Conservation (phyloP, 2,797 vertebrate species). For the Telmatherina bonti region DNA sequence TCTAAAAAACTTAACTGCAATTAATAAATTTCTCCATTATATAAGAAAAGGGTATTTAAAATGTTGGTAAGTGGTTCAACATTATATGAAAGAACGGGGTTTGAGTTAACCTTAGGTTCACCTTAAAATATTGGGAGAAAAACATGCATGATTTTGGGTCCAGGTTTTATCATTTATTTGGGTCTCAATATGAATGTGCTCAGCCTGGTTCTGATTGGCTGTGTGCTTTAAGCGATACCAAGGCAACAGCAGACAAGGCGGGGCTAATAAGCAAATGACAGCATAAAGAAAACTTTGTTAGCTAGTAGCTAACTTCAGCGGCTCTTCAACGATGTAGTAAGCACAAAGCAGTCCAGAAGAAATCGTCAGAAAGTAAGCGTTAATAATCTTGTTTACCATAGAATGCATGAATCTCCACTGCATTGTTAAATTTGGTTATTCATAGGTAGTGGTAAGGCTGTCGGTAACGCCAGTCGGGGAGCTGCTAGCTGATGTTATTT, state of each 20-base stretch:
- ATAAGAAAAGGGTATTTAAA: no score
- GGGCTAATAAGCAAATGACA: constrained; percentile 44
- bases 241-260: constrained; percentile 58
- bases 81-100: no score
- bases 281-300: constrained; percentile 73
- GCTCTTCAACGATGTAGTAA: constrained; percentile 27
- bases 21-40: no score
- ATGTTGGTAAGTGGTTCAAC: no score
- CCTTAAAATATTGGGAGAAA: no score
- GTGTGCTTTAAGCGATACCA: constrained; percentile 15
- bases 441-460: background rate
- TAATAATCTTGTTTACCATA: background rate
- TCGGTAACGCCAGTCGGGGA: constrained; percentile 4
- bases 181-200: no score
- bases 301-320: constrained; percentile 61
- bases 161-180: no score
- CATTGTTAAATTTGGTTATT: background rate
- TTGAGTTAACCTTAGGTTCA: no score
- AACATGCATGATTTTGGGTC: no score
- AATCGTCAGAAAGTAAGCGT: constrained; percentile 39
- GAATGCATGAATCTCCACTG: background rate
- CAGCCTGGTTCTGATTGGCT: constrained; percentile 59
- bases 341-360: background rate
- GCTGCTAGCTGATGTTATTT: constrained; percentile 49
- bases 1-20: no score